Percentiles rank a stretch among this genome's conserved stretches.
Conservation (phyloP, 2,113 vertebrate species). For the Aphyosemion australe region DNA sequence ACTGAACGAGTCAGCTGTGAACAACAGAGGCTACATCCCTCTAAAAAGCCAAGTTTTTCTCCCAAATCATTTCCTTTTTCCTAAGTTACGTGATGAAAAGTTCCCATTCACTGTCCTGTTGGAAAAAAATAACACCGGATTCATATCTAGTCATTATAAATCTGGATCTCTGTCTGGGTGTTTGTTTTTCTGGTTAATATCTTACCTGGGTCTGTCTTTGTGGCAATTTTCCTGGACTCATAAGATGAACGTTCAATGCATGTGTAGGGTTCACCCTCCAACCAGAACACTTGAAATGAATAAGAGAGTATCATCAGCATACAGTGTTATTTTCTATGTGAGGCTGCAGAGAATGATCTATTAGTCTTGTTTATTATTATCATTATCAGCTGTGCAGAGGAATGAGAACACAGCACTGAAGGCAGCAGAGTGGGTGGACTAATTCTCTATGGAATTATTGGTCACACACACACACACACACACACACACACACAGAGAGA, state of each 20-base stretch:
- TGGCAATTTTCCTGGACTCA: background rate
- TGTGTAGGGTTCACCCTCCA: too few relatives aligned
- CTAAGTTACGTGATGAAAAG: too few relatives aligned
- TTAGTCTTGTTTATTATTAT: conserved; percentile 44
- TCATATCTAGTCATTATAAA: background rate
- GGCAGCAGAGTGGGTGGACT: conserved; percentile 54
- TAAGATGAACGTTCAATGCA: background rate
- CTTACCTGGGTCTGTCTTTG: background rate
- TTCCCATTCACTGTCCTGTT: background rate
- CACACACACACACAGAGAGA: background rate
- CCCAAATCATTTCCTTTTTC: too few relatives aligned
- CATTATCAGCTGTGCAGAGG: conserved; percentile 45
- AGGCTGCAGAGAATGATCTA: conserved; percentile 36
- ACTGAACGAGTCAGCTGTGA: too few relatives aligned
- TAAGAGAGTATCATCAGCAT: conserved; percentile 20
- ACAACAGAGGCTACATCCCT: too few relatives aligned
- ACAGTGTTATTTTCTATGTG: conserved; percentile 8
- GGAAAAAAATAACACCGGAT: background rate
- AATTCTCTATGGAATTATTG: conserved; percentile 52
- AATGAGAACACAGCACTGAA: conserved; percentile 42
- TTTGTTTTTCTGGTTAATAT: background rate
- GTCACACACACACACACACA: conserved; percentile 26
- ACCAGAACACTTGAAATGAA: conserved; percentile 10
- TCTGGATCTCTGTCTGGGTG: background rate
- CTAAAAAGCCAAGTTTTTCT: too few relatives aligned